These are phyloP conservation scores for Ditula angustiorana DNA, from an alignment of 2,888 invertebrate genomes.

Conservation along the genomic window DNA sequence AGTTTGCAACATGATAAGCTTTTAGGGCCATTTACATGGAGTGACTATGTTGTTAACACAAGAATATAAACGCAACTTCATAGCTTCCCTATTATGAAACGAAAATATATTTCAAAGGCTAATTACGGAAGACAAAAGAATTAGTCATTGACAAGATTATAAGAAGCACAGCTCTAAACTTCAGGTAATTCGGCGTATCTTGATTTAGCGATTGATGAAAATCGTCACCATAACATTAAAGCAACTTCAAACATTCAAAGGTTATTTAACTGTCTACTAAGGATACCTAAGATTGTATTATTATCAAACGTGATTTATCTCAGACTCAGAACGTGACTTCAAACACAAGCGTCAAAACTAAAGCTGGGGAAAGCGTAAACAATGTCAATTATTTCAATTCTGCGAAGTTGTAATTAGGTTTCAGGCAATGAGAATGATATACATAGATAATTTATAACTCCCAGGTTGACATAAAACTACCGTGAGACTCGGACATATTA, in stretches of 20 bases:
- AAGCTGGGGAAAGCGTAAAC: neutral
- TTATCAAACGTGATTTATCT: neutral
- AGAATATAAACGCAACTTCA: too few species aligned
- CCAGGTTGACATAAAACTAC: too few species aligned
- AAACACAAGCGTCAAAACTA: neutral
- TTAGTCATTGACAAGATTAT: neutral
- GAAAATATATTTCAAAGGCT: too few species aligned
- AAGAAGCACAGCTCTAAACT: neutral
- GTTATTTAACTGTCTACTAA: neutral
- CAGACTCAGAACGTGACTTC: neutral
- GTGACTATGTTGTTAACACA: too few species aligned
- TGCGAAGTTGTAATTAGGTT: neutral
- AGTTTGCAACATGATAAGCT: too few species aligned
- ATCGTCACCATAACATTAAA: too few species aligned
- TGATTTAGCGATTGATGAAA: neutral
- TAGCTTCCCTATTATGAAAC: too few species aligned
- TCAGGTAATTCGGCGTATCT: neutral
- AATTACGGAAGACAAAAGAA: too few species aligned
- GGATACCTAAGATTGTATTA: neutral
- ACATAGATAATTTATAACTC: neutral
- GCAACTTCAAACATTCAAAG: neutral
- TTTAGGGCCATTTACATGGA: too few species aligned
- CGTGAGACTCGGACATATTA: too few species aligned
- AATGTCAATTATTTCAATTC: neutral
- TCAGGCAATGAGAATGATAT: neutral